Percentiles rank a stretch among this genome's conserved stretches.
Evolutionary conservation across 2,797 vertebrate genomes (phyloP).

Genomic region (Mormyrus hasselquistii): DNA sequence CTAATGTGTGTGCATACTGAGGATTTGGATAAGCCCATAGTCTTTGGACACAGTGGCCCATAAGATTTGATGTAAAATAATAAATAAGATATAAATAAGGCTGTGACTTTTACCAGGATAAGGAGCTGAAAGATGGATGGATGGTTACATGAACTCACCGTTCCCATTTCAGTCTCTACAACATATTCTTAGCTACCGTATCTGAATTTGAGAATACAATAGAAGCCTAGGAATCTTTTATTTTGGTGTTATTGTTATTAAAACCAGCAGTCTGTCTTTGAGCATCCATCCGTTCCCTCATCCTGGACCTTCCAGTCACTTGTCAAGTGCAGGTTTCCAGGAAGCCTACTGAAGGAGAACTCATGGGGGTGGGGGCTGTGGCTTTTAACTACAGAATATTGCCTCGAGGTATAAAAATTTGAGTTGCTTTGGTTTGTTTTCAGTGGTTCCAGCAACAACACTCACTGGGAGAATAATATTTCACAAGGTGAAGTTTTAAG

Average conservation of each 20-base stretch:
- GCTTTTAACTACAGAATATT: neutral
- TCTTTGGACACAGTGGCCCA: neutral
- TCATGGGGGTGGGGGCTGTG: neutral
- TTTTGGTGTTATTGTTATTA: neutral
- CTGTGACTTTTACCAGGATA: neutral
- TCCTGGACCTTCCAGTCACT: neutral
- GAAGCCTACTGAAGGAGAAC: neutral
- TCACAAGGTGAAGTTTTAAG: neutral
- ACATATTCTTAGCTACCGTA: neutral
- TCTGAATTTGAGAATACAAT: neutral
- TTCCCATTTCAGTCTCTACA: neutral
- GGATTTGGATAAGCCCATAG: neutral
- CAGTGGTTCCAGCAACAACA: neutral
- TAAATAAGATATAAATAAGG: neutral
- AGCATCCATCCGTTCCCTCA: neutral
- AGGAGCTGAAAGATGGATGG: neutral
- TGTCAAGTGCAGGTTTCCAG: neutral
- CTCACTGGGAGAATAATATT: neutral
- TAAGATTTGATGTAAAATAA: neutral
- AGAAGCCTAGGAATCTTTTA: neutral
- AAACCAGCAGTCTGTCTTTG: neutral
- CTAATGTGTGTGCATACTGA: neutral
- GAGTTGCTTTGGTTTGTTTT: neutral
- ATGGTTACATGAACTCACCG: neutral
- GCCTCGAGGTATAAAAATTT: neutral